A percentile compares a stretch with the other conserved stretches of the same genome.
phyloP scores from a whole-genome alignment of 2,113 vertebrate genomes.

The Nothoprocta pentlandii region DNA sequence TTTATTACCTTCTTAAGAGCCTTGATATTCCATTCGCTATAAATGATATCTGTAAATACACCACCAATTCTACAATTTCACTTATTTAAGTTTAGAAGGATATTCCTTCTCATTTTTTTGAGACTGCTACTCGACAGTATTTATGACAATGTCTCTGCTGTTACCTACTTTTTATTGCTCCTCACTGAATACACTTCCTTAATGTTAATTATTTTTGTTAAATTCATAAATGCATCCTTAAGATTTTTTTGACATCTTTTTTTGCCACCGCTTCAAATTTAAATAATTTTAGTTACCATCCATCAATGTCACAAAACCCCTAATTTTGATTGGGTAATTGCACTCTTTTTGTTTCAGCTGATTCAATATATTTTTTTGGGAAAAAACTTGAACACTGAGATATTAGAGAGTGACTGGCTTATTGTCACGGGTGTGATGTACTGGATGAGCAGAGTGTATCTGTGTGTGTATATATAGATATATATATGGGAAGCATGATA shows the following conservation, averaged over 20 bases:
- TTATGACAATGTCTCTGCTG: background rate
- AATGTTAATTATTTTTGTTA: background rate
- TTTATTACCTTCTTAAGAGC: background rate
- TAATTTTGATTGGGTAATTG: background rate
- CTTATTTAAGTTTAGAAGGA: background rate
- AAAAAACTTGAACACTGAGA: background rate
- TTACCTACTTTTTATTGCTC: background rate
- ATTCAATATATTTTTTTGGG: background rate
- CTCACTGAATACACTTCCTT: background rate
- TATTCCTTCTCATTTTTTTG: background rate
- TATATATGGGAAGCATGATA: background rate
- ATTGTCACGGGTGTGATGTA: background rate
- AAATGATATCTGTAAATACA: background rate
- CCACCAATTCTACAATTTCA: background rate
- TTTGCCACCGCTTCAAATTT: background rate
- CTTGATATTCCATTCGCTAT: background rate
- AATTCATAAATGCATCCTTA: background rate
- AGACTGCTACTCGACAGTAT: background rate
- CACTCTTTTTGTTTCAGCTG: background rate
- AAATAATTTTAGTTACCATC: background rate
- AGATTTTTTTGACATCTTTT: background rate
- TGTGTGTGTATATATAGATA: background rate
- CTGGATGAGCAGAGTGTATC: background rate
- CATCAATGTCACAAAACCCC: background rate
- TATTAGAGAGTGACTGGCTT: background rate